Evolutionary conservation across 2,113 vertebrate species (phyloP).

Genomic region (Philantomba maxwellii): DNA sequence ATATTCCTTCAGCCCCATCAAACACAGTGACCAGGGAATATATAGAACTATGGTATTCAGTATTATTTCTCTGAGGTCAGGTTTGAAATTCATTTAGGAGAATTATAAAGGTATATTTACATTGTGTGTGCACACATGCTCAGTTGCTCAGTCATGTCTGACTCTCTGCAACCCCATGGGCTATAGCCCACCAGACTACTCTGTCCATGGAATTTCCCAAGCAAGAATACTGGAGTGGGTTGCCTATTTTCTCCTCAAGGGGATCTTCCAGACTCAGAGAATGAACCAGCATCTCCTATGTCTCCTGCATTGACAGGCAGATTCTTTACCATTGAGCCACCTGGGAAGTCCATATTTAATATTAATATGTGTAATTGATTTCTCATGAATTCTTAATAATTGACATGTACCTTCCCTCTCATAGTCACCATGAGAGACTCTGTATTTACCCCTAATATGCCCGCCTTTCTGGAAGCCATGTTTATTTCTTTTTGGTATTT

Average conservation of each 20-base stretch:
- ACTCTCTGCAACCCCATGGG: background rate
- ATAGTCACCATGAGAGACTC: background rate
- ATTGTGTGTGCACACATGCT: background rate
- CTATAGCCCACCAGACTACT: background rate
- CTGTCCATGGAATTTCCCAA: background rate
- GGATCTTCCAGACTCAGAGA: background rate
- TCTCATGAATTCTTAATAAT: background rate
- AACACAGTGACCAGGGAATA: background rate
- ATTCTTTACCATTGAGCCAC: background rate
- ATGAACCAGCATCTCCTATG: background rate
- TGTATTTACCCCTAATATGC: background rate
- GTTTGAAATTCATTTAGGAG: background rate
- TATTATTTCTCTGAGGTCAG: background rate
- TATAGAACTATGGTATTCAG: background rate
- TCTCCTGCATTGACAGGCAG: background rate
- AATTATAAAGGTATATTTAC: background rate
- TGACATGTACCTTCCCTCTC: background rate
- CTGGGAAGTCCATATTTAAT: background rate
- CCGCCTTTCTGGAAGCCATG: background rate
- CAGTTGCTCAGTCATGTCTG: background rate
- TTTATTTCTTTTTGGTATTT: background rate
- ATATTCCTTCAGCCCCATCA: background rate
- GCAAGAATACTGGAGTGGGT: background rate
- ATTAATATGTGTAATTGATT: background rate
- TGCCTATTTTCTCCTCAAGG: background rate